Percentiles rank a stretch among this genome's conserved stretches.
Conservation (phyloP, 2,888 invertebrate genomes). For the Plagiodera versicolora region DNA sequence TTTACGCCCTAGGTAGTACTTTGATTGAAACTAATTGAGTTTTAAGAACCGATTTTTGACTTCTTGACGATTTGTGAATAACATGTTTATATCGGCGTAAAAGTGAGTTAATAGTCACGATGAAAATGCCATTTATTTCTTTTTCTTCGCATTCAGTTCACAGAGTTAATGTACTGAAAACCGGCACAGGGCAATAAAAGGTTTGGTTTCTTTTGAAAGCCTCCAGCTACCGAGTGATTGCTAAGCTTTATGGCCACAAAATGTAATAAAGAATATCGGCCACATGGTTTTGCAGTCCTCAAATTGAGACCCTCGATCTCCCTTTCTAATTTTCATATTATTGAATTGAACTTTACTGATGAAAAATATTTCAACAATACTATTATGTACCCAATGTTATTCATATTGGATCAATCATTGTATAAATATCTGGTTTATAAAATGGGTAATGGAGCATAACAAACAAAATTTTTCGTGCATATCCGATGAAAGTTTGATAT, state of each 20-base stretch:
- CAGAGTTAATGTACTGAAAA: constrained; percentile 19
- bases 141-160: constrained; percentile 9
- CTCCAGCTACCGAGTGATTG: constrained; percentile 10
- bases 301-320: not conserved
- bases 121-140: constrained; percentile 22
- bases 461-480: constrained; percentile 17
- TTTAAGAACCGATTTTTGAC: constrained; percentile 9
- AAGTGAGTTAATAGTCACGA: constrained; percentile 22
- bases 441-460: constrained; percentile 2
- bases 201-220: constrained; percentile 16
- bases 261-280: constrained; percentile 9
- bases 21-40: constrained; percentile 18
- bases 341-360: not conserved
- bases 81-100: constrained; percentile 14
- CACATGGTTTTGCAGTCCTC: not conserved
- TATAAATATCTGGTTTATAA: constrained; percentile 8
- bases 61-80: constrained; percentile 25
- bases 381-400: not conserved
- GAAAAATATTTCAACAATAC: not conserved
- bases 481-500: constrained; percentile 23
- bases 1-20: constrained; percentile 1
- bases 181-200: constrained; percentile 15
- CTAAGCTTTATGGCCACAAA: constrained; percentile 2
- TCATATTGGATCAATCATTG: no score
- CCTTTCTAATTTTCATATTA: not conserved